These are phyloP conservation scores for Oedothorax gibbosus DNA, from an alignment of 1,140 invertebrate species.

Conservation along the genomic window DNA sequence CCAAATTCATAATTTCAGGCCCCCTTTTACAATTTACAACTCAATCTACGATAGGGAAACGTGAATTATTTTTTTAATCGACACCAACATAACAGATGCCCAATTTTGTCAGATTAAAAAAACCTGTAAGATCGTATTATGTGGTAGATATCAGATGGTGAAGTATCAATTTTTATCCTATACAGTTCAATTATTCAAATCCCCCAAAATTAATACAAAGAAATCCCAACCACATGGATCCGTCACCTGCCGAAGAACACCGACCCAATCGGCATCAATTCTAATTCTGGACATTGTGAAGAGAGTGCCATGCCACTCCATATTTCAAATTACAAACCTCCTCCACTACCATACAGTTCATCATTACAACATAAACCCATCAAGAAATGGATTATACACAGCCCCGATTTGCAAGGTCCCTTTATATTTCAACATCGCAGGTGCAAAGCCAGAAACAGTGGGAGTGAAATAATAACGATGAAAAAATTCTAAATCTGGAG, in stretches of 20 bases:
- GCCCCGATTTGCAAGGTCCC: slow-evolving; percentile 14
- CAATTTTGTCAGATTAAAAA: too few relatives aligned
- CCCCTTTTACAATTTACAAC: too few relatives aligned
- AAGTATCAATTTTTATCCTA: too few relatives aligned
- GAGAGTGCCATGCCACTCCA: too few relatives aligned
- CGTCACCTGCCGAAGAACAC: background rate
- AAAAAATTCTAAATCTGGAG: slow-evolving; percentile 48
- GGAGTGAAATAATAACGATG: background rate
- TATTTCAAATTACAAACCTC: background rate
- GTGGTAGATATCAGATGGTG: too few relatives aligned
- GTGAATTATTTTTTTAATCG: too few relatives aligned
- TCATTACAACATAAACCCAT: slow-evolving; percentile 10
- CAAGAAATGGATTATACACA: slow-evolving; percentile 37
- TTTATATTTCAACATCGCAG: slow-evolving; percentile 4
- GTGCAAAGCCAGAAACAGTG: slow-evolving; percentile 20
- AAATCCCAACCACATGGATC: background rate
- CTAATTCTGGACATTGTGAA: slow-evolving; percentile 31
- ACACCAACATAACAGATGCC: too few relatives aligned
- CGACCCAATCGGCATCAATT: background rate
- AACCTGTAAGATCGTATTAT: too few relatives aligned
- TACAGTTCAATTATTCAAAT: too few relatives aligned
- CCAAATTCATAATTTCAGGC: too few relatives aligned
- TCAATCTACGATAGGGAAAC: too few relatives aligned
- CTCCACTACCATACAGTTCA: background rate
- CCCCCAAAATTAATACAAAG: too few relatives aligned